Base-by-base conservation (phyloP, 2,797 vertebrate species). In the Aldrovandia affinis region DNA sequence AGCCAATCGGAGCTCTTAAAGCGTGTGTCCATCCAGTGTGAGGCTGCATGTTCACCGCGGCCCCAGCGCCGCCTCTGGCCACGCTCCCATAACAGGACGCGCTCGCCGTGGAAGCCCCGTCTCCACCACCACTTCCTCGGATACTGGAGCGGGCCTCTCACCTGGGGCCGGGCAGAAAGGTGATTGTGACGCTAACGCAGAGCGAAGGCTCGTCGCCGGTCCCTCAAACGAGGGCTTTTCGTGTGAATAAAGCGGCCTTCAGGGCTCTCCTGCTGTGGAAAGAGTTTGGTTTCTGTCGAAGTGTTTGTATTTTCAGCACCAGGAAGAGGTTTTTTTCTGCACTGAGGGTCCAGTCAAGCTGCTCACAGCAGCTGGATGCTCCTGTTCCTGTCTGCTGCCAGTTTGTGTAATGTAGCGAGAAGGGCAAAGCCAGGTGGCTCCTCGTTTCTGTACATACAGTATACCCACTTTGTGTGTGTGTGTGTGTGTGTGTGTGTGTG, bases 341-440 rank as follows among this genome's bases (percentile, higher is more conserved):
- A 36, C 50, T 52, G 39, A 79, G 55, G 79, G 55, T 39, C 79
- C 52, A 80, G 55, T 59, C 50, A 80, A 80, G 79, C 54, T 55
- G 50, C 20, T 57, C 9, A 36, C 54, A 20, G 50, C 79, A 80
- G 33, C 79, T 80, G 79, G 79, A 57, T 80, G 30, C 55, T 4
- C 10, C 79, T 42, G 79, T 4, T 59, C 33, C 52, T 80, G 78
- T 28, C 30, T 55, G 79, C 3, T 80, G 52, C 54, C 79, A 80
- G 52, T 22, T 54, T 39, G 52, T 20, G 3, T 80, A 80, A 80
- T 80, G 52, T 80, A 80, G 79, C 33, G 50, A 80, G 55, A 55
- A 80, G 79, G 52, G 78, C 54, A 33, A 59, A 33, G 28, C 12
- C 50, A 80, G 44, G 78, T 79, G 75, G 75, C 75, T 44, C 6